Base-by-base conservation (phyloP, 2,113 vertebrate species). In the Psephotus haematonotus region DNA sequence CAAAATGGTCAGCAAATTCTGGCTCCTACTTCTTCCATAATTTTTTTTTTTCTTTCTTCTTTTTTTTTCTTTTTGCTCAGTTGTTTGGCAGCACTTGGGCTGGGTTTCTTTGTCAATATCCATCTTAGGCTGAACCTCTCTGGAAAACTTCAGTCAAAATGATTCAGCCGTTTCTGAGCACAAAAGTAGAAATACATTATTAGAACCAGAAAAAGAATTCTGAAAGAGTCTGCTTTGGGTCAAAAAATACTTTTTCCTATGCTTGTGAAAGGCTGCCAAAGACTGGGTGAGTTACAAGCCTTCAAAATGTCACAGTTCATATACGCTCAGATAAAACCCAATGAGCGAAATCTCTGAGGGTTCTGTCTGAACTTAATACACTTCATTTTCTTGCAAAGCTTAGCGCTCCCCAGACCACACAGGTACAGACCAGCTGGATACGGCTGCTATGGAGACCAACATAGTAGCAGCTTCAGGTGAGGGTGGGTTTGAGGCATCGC, bases 301-400 rank as follows among this genome's bases (percentile, higher is more conserved):
- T 77, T 82, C 59, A 64, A 91, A 97, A 87, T 46, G 49, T 82
- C 82, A 89, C 74, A 67, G 49, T 93, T 77, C 49, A 65, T 53
- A 80, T 31, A 59, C 0, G 2, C 4, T 71, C 50, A 70, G 62
- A 88, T 74, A 95, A 97, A 95, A 94, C 5, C 12, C 44, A 78
- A 31, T 1, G 6, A 87, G 31, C 1, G 91, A 82, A 95, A 50
- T 35, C 78, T 91, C 60, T 35, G 46, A 88, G 28, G 27, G 28
- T 46, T 90, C 70, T 80, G 37, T 72, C 78, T 95, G 52, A 87
- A 80, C 20, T 33, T 46, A 50, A 93, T 46, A 93, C 0, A 2
- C 46, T 93, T 87, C 44, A 70, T 87, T 80, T 88, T 96, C 82
- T 70, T 70, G 43, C 63, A 83, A 74, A 82, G 37, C 49, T 85